These are phyloP conservation scores for Cataglyphis livida DNA, from an alignment of 2,888 invertebrate species.

Conservation along the genomic window DNA sequence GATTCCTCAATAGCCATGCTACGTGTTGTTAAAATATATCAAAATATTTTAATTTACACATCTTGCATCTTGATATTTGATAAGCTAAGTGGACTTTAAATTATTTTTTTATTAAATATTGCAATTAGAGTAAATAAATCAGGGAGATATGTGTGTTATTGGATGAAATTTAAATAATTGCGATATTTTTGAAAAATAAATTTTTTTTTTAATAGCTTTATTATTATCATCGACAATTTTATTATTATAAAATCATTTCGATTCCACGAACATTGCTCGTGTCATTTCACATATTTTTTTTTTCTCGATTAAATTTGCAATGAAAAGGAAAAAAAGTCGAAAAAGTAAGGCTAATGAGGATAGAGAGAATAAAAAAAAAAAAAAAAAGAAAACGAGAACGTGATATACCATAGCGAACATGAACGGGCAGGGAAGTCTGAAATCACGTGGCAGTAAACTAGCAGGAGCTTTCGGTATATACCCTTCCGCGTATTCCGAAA, in stretches of 20 bases:
- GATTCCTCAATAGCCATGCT: slow-evolving; percentile 2
- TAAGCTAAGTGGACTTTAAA: slow-evolving; percentile 19
- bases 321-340: not conserved
- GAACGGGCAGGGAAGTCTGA: slow-evolving; percentile 59
- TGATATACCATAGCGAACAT: slow-evolving; percentile 44
- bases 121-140: slow-evolving; percentile 8
- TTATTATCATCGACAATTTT: slow-evolving; percentile 10
- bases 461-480: slow-evolving; percentile 58
- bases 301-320: slow-evolving; percentile 17
- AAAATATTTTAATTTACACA: slow-evolving; percentile 34
- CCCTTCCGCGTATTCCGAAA: slow-evolving; percentile 50
- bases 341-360: slow-evolving; percentile 41
- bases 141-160: not conserved
- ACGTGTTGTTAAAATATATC: slow-evolving; percentile 1
- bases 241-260: not conserved
- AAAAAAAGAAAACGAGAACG: slow-evolving; percentile 20
- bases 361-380: slow-evolving; percentile 19
- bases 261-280: not conserved
- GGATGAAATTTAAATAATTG: not conserved
- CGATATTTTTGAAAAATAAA: not conserved
- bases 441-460: slow-evolving; percentile 66
- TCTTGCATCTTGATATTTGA: not conserved
- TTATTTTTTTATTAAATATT: not conserved
- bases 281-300: slow-evolving; percentile 2
- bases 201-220: not conserved